phyloP scores from a whole-genome alignment of 2,888 invertebrate species.

The Hyles lineata region DNA sequence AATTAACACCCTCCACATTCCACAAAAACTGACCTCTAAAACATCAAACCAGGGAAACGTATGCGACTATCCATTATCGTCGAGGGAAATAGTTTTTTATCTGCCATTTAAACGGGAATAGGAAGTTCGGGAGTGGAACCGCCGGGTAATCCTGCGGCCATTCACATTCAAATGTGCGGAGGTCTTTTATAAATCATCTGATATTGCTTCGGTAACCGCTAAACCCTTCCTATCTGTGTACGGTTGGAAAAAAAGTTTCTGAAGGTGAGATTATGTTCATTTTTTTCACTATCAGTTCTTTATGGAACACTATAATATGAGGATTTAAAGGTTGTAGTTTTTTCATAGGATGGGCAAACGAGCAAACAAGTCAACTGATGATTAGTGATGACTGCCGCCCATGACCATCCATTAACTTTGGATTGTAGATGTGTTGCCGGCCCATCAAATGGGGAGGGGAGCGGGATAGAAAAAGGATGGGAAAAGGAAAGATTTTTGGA shows the following conservation, averaged over 20 bases:
- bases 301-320: too few species aligned
- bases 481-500: too few species aligned
- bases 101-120: neutral
- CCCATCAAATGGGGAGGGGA: too few species aligned
- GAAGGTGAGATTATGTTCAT: neutral
- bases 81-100: constrained; percentile 12
- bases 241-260: neutral
- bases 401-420: too few species aligned
- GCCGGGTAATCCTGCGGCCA: constrained; percentile 70
- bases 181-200: constrained; percentile 79
- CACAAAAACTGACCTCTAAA: too few species aligned
- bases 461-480: too few species aligned
- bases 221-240: constrained; percentile 57
- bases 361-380: too few species aligned
- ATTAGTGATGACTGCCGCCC: too few species aligned
- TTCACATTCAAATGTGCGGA: constrained; percentile 77
- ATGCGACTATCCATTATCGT: neutral
- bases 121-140: constrained; percentile 47
- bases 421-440: too few species aligned
- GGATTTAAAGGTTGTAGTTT: too few species aligned
- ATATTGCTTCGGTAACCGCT: constrained; percentile 65
- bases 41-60: too few species aligned
- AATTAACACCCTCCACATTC: neutral
- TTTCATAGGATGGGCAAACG: too few species aligned
- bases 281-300: neutral